phyloP scores from a whole-genome alignment of 2,888 invertebrate species.

The Trypoxylon attenuatum region DNA sequence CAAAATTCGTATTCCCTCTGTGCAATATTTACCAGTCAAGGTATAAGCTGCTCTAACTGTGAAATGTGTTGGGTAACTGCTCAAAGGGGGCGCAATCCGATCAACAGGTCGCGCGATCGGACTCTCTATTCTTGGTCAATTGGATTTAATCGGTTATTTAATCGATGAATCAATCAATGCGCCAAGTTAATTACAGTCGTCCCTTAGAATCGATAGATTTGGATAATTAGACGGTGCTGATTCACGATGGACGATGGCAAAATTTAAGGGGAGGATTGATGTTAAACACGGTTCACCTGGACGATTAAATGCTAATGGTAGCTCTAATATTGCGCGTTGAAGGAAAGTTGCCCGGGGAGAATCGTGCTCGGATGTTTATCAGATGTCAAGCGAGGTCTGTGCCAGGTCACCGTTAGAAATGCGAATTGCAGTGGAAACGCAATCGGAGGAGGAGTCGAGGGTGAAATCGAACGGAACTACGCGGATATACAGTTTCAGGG shows the following conservation, averaged over 20 bases:
- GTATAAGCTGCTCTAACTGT: too few species aligned
- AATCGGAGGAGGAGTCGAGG: conserved; percentile 20
- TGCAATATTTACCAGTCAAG: too few species aligned
- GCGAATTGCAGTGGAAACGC: conserved; percentile 34
- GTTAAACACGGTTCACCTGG: too few species aligned
- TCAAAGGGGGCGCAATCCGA: too few species aligned
- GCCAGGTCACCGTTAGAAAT: conserved; percentile 33
- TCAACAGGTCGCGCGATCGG: conserved; percentile 3
- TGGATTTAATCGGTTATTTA: conserved; percentile 15
- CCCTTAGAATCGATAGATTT: conserved; percentile 5
- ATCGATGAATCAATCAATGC: not conserved
- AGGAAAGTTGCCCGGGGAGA: not conserved
- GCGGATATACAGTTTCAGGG: conserved; percentile 30
- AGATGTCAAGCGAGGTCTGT: conserved; percentile 1
- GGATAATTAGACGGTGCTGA: conserved; percentile 23
- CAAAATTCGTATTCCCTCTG: too few species aligned
- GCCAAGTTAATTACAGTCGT: not conserved
- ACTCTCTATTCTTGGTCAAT: conserved; percentile 1
- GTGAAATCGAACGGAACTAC: conserved; percentile 32
- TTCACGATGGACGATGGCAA: not conserved
- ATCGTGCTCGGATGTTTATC: not conserved
- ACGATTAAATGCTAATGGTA: not conserved
- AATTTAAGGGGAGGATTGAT: not conserved
- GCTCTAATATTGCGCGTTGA: not conserved
- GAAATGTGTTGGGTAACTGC: too few species aligned